Conservation (phyloP, 2,113 vertebrate species). For the Myotis lucifugus region DNA sequence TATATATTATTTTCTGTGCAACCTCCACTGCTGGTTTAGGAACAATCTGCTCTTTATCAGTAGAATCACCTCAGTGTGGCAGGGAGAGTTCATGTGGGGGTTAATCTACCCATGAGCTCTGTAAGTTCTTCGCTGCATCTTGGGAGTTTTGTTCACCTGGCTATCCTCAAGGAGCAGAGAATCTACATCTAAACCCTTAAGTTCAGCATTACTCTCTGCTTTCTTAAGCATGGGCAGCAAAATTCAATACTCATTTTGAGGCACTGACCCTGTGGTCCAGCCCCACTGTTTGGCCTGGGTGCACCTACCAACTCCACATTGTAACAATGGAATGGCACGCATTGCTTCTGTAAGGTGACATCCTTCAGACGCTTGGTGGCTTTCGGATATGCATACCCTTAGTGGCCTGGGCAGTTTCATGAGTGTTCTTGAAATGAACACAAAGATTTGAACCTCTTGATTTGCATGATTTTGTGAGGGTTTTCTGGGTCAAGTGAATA, state of each 20-base stretch:
- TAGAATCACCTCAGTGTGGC: background rate
- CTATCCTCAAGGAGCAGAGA: background rate
- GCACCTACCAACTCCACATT: background rate
- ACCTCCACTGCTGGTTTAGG: background rate
- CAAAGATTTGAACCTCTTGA: background rate
- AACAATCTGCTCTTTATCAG: background rate
- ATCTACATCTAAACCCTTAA: background rate
- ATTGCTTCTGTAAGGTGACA: background rate
- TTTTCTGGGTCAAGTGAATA: background rate
- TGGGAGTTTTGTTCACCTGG: background rate
- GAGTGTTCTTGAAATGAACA: background rate
- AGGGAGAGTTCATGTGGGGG: background rate
- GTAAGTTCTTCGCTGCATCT: background rate
- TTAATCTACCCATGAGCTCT: background rate
- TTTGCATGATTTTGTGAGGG: background rate
- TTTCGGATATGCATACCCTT: background rate
- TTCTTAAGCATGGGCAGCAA: background rate
- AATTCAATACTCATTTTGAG: background rate
- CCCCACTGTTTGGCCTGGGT: background rate
- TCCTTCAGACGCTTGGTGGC: background rate
- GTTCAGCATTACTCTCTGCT: background rate
- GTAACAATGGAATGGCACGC: background rate
- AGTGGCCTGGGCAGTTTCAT: background rate
- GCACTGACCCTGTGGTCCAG: background rate
- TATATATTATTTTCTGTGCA: background rate